These are phyloP conservation scores for Ptychadena robeensis DNA, from an alignment of 2,797 vertebrate genomes.

Conservation along the genomic window DNA sequence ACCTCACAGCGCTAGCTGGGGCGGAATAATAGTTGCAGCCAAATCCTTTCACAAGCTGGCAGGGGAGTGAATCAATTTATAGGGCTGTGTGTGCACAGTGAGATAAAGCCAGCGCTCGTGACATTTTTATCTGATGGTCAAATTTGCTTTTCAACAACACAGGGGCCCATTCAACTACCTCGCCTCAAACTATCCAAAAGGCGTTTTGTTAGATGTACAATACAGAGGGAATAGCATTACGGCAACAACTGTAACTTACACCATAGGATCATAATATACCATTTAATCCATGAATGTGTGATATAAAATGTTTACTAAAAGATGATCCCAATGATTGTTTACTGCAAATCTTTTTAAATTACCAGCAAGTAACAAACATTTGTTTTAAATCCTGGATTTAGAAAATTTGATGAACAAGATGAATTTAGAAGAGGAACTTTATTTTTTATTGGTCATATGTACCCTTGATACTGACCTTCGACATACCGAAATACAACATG, in stretches of 20 bases:
- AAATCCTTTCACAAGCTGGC: conserved; percentile 52
- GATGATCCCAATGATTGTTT: background rate
- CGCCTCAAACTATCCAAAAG: conserved; percentile 37
- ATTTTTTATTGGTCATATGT: background rate
- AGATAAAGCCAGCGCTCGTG: conserved; percentile 50
- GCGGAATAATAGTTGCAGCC: conserved; percentile 53
- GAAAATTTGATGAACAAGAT: background rate
- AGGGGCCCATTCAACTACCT: conserved; percentile 34
- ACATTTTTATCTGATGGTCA: conserved; percentile 56
- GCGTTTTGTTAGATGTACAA: conserved; percentile 29
- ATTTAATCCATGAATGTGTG: conserved; percentile 21
- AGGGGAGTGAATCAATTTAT: conserved; percentile 54
- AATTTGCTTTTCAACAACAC: conserved; percentile 51
- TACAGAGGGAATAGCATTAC: background rate
- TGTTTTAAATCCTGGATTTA: no score
- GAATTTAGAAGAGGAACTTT: background rate
- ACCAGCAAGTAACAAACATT: background rate
- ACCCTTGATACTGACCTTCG: background rate
- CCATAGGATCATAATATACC: conserved; percentile 1
- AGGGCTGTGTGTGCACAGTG: conserved; percentile 41
- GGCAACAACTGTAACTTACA: background rate
- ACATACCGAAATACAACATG: background rate
- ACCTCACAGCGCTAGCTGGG: conserved; percentile 50
- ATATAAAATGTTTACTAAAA: background rate
- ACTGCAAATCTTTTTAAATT: background rate